Conservation (phyloP, 1,140 invertebrate species). For the Conus ventricosus region DNA sequence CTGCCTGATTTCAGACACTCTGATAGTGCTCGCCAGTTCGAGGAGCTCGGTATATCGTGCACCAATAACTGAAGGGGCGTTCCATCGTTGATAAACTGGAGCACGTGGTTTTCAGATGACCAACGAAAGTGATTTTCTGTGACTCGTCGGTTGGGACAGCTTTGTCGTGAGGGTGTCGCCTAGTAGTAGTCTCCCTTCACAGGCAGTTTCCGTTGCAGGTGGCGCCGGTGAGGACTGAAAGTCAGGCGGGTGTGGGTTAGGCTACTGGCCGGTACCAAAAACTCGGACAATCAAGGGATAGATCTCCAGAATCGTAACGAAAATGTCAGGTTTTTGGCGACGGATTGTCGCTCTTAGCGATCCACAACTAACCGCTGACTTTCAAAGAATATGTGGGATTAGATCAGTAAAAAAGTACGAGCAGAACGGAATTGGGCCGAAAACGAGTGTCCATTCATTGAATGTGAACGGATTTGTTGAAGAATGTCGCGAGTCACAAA, state of each 20-base stretch:
- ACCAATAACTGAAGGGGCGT: neutral
- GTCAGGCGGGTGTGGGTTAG: conserved; percentile 21
- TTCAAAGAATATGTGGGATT: conserved; percentile 46
- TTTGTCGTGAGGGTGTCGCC: neutral
- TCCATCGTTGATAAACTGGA: neutral
- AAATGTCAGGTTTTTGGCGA: conserved; percentile 34
- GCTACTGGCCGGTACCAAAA: conserved; percentile 9
- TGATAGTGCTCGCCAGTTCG: too few relatives aligned
- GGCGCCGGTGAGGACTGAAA: conserved; percentile 25
- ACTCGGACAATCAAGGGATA: neutral
- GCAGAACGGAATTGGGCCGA: neutral
- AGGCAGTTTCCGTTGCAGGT: conserved; percentile 23
- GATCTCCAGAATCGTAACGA: neutral
- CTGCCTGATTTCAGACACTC: neutral
- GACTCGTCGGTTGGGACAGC: neutral
- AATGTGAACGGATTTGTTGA: conserved; percentile 25
- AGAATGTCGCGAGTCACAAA: conserved; percentile 24
- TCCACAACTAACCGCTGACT: conserved; percentile 40
- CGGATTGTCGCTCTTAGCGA: conserved; percentile 33
- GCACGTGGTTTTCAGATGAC: neutral
- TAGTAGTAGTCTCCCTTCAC: conserved; percentile 1
- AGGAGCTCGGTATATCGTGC: too few relatives aligned
- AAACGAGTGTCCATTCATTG: conserved; percentile 17
- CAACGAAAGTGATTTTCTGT: neutral
- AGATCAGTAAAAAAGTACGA: neutral